Evolutionary conservation across 2,113 vertebrate genomes (phyloP), one percentile per base, ranked within the genome.

Genomic region (Bostrychus sinensis): DNA sequence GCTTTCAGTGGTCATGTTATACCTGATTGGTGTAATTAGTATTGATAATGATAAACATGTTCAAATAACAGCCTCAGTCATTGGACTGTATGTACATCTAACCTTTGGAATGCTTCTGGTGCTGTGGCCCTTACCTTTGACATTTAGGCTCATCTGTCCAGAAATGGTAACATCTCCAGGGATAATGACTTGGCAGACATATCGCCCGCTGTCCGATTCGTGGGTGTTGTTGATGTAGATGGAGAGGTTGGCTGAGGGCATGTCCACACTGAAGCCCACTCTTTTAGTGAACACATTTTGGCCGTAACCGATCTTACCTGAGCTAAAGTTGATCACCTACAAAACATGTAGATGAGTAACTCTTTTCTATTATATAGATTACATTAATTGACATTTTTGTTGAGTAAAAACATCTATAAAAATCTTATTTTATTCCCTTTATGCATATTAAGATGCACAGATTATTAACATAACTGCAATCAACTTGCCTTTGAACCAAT

Each of bases 121-220:
- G 53, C 50, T 34, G 26, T 2, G 4, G 32, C 22, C 23, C 56
- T 72, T 91, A 96, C 95, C 94, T 88, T 94, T 90, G 25, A 96
- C 94, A 0, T 91, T 92, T 56, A 96, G 92, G 66, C 81, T 84
- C 64, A 96, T 77, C 78, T 86, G 85, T 72, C 16, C 72, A 0
- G 56, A 58, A 50, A 91, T 72, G 38, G 82, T 13, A 8, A 5
- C 72, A 67, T 0, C 88, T 62, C 88, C 89, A 0, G 72, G 76
- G 78, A 94, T 82, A 10, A 95, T 92, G 69, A 99, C 93, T 0
- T 86, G 90, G 79, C 94, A 97, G 43, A 83, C 66, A 82, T 96
- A 97, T 59, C 75, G 89, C 0, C 95, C 96, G 0, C 96, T 93
- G 83, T 98, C 95, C 0, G 72, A 71, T 78, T 97, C 95, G 67